These are phyloP conservation scores for Epiblema foenella DNA, from an alignment of 2,888 invertebrate species.

Conservation along the genomic window DNA sequence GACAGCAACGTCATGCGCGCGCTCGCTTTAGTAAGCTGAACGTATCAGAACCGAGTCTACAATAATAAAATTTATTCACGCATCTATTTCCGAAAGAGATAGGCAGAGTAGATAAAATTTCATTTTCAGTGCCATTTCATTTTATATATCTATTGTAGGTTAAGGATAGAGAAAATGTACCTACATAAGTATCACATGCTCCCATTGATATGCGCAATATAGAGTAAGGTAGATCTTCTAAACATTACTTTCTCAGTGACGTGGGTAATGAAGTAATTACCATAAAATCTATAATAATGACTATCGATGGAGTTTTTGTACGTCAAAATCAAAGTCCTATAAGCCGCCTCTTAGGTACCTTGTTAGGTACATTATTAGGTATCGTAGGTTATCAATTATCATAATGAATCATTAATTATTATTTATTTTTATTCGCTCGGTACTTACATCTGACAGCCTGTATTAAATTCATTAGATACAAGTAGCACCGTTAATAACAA, in stretches of 20 bases:
- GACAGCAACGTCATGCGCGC: neutral
- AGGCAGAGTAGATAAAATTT: too few relatives aligned
- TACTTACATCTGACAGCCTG: neutral
- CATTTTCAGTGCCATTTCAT: too few relatives aligned
- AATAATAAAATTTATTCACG: too few relatives aligned
- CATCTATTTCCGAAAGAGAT: too few relatives aligned
- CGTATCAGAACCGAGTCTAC: neutral
- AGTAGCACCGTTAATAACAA: too few relatives aligned
- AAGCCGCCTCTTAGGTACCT: too few relatives aligned
- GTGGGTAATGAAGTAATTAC: neutral
- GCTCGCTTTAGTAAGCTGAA: neutral
- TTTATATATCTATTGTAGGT: too few relatives aligned
- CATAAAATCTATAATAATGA: too few relatives aligned
- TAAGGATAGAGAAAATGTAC: too few relatives aligned
- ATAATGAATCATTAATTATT: neutral
- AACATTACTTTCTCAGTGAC: conserved; percentile 21
- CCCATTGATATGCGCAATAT: neutral
- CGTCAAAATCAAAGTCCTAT: neutral
- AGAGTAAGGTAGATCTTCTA: neutral
- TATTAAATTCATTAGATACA: too few relatives aligned
- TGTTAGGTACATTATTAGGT: too few relatives aligned
- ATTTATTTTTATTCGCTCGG: neutral
- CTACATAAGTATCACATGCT: neutral
- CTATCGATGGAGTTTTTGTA: neutral
- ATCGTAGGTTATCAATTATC: neutral